phyloP scores from a whole-genome alignment of 2,113 vertebrate genomes.

The Brachypteracias leptosomus region DNA sequence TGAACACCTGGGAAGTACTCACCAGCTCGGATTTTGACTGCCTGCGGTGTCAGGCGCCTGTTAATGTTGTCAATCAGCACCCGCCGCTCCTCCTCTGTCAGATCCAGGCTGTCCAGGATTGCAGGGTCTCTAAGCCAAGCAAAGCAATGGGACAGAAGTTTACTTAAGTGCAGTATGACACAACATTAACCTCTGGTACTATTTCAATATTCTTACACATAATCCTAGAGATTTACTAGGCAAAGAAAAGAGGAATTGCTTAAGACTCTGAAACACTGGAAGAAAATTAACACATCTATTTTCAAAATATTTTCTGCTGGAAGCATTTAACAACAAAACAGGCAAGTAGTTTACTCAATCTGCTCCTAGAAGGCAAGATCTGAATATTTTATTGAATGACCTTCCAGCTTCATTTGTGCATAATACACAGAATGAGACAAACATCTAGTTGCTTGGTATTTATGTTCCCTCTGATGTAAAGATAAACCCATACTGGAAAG shows the following conservation, averaged over 20 bases:
- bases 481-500: neutral
- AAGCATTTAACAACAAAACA: neutral
- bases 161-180: neutral
- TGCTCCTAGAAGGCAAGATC: neutral
- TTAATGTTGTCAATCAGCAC: conserved; percentile 98
- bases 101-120: conserved; percentile 91
- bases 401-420: neutral
- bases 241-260: neutral
- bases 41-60: conserved; percentile 94
- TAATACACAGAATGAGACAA: neutral
- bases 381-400: neutral
- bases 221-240: neutral
- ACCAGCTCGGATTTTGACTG: conserved; percentile 99
- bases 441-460: neutral
- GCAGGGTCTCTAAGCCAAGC: conserved; percentile 84
- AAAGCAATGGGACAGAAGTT: neutral
- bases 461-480: neutral
- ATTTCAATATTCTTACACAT: neutral
- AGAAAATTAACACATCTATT: neutral
- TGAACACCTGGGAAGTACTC: neutral
- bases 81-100: conserved; percentile 90
- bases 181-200: neutral
- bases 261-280: neutral
- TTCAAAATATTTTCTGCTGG: neutral
- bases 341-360: neutral